phyloP scores from a whole-genome alignment of 1,140 invertebrate genomes.

The Bombus haemorrhoidalis region DNA sequence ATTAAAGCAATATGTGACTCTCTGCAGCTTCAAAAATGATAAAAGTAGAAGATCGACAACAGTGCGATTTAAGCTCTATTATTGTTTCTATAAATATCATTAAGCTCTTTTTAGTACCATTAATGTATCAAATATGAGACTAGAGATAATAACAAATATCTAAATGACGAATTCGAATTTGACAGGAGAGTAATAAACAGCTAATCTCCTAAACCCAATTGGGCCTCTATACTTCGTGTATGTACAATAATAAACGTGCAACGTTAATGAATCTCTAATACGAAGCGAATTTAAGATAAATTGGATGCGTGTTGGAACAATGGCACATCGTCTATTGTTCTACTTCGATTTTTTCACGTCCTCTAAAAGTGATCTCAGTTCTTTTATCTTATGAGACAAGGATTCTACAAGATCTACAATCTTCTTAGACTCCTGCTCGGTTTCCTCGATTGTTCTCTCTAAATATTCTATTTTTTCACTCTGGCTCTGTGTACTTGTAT shows the following conservation, averaged over 20 bases:
- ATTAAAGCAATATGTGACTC: not conserved
- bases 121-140: conserved; percentile 22
- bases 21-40: not conserved
- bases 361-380: conserved; percentile 59
- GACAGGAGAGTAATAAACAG: not conserved
- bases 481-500: not conserved
- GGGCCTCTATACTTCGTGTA: conserved; percentile 9
- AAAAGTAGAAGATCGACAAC: not conserved
- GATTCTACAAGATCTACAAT: conserved; percentile 45
- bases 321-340: not conserved
- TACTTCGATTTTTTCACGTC: conserved; percentile 50
- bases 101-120: conserved; percentile 21
- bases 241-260: conserved; percentile 43
- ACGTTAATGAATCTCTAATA: conserved; percentile 5
- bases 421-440: conserved; percentile 43
- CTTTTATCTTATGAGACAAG: conserved; percentile 51
- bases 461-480: conserved; percentile 43
- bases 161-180: conserved; percentile 1
- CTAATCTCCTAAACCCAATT: not conserved
- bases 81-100: conserved; percentile 20
- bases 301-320: not conserved
- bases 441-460: conserved; percentile 52
- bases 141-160: conserved; percentile 25
- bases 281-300: conserved; percentile 5
- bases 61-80: conserved; percentile 3